A percentile compares a stretch with the other conserved stretches of the same genome.
These are phyloP conservation scores for Melopsittacus undulatus DNA, from an alignment of 2,797 vertebrate species.

Conservation along the genomic window DNA sequence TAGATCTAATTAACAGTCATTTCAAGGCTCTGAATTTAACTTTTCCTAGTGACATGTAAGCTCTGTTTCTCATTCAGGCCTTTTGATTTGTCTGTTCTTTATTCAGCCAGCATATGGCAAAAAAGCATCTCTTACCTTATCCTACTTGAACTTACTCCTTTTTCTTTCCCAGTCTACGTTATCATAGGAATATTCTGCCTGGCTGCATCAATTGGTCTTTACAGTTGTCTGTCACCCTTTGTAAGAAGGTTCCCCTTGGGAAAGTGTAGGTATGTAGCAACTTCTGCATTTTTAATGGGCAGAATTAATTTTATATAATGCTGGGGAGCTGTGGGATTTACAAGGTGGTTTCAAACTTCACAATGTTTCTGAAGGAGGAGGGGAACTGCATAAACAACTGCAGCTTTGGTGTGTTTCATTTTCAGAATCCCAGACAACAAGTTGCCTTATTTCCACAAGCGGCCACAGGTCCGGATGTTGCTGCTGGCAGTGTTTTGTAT, in stretches of 20 bases:
- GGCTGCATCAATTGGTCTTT: slow-evolving; percentile 91
- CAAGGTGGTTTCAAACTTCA: neutral
- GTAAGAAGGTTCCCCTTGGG: slow-evolving; percentile 89
- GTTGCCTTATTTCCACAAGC: slow-evolving; percentile 91
- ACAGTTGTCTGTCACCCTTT: slow-evolving; percentile 92
- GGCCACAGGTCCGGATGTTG: slow-evolving; percentile 88
- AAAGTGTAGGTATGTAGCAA: slow-evolving; percentile 87
- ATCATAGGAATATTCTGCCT: slow-evolving; percentile 96
- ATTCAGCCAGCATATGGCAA: neutral
- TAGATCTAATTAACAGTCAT: neutral
- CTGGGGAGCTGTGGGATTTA: neutral
- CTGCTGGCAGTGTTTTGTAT: slow-evolving; percentile 86
- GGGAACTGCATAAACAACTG: neutral
- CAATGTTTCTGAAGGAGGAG: neutral
- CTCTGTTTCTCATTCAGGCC: neutral
- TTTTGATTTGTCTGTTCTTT: neutral
- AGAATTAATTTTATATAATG: neutral
- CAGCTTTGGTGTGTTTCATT: neutral
- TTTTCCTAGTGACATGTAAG: neutral
- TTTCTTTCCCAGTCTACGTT: slow-evolving; percentile 82
- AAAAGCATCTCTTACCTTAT: neutral
- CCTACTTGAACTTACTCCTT: neutral
- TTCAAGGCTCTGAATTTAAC: neutral
- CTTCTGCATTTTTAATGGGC: neutral
- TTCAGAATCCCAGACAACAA: slow-evolving; percentile 90